A percentile compares a stretch with the other conserved stretches of the same genome.
Conservation (phyloP, 2,888 invertebrate species). For the Eumerus sabulonum region DNA sequence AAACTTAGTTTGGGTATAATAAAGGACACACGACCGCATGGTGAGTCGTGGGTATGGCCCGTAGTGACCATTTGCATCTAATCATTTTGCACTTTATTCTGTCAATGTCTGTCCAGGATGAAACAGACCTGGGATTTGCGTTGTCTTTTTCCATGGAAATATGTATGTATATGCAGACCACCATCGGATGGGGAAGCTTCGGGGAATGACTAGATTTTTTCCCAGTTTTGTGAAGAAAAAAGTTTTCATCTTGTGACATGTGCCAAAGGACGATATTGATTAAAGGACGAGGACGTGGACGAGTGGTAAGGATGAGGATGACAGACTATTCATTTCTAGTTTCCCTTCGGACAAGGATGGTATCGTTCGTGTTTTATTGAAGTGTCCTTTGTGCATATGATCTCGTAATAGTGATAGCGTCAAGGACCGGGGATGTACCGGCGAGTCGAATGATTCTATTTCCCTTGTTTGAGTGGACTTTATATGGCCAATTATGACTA, state of each 20-base stretch:
- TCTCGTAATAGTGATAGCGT: conserved; percentile 15
- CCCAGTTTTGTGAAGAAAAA: conserved; percentile 12
- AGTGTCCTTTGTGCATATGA: conserved; percentile 44
- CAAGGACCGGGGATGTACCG: conserved; percentile 37
- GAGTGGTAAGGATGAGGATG: conserved; percentile 14
- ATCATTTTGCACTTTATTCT: conserved; percentile 29
- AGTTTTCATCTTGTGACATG: conserved; percentile 50
- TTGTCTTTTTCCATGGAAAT: conserved; percentile 8
- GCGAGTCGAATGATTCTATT: conserved; percentile 39
- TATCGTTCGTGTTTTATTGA: conserved; percentile 52
- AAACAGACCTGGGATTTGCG: conserved; percentile 9
- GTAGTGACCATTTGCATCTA: conserved; percentile 45
- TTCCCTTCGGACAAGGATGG: too few relatives aligned
- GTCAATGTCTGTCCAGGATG: background rate
- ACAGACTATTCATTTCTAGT: background rate
- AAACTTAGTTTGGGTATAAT: conserved; percentile 38
- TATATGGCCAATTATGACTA: conserved; percentile 64
- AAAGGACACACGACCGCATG: conserved; percentile 2
- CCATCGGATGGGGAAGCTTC: background rate
- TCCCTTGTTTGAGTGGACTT: conserved; percentile 51
- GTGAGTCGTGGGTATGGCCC: too few relatives aligned
- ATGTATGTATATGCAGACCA: conserved; percentile 27
- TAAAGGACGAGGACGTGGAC: conserved; percentile 37
- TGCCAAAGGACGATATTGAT: conserved; percentile 57
- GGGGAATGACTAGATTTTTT: conserved; percentile 17